Conservation (phyloP, 2,888 invertebrate genomes). For the Stenchaetothrips biformis region DNA sequence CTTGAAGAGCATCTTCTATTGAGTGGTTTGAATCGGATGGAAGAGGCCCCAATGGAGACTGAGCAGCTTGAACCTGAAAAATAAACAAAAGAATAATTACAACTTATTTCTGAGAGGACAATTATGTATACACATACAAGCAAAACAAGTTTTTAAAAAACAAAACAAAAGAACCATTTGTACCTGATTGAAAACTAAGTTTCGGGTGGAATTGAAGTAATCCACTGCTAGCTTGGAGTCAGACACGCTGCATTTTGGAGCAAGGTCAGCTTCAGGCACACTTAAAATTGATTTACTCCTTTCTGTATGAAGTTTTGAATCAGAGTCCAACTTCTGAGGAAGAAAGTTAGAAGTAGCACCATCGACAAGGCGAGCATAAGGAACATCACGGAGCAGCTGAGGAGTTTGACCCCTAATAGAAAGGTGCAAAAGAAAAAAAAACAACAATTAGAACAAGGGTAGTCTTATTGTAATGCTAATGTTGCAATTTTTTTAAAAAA, state of each 20-base stretch:
- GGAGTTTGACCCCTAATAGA: conserved; percentile 35
- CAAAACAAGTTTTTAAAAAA: conserved; percentile 24
- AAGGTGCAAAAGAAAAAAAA: conserved; percentile 17
- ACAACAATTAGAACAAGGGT: neutral
- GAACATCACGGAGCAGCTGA: conserved; percentile 55
- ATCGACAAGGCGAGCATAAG: conserved; percentile 74
- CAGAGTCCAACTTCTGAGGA: conserved; percentile 64
- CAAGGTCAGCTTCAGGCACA: conserved; percentile 49
- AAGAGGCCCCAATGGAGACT: conserved; percentile 28
- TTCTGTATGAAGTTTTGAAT: conserved; percentile 61
- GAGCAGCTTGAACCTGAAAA: conserved; percentile 20
- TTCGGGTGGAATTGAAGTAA: conserved; percentile 50
- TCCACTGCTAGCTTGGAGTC: conserved; percentile 80
- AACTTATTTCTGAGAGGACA: conserved; percentile 22
- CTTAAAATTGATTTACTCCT: conserved; percentile 48
- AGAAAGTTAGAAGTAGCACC: conserved; percentile 51
- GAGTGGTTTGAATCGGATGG: conserved; percentile 39
- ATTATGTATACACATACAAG: conserved; percentile 13
- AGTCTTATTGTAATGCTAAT: no score
- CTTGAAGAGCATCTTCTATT: conserved; percentile 35
- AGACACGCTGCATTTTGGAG: conserved; percentile 77
- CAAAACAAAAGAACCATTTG: conserved; percentile 29
- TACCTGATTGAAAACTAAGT: conserved; percentile 31
- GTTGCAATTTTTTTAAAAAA: no score
- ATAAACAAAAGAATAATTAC: neutral